phyloP scores from a whole-genome alignment of 2,888 invertebrate genomes.

The Homarus gammarus region DNA sequence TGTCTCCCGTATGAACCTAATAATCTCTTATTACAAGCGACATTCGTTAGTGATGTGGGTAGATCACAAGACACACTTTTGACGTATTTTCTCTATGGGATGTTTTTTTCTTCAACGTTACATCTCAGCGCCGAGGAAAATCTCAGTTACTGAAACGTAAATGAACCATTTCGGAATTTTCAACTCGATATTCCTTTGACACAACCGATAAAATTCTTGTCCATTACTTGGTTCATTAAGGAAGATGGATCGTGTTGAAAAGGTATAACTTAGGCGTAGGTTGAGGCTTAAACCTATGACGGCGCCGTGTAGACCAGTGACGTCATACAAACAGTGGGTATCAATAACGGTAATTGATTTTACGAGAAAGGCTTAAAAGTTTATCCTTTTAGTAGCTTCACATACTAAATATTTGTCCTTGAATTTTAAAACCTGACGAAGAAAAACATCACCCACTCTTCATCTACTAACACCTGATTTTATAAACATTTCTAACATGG shows the following conservation, averaged over 20 bases:
- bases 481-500: no score
- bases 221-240: slow-evolving; percentile 38
- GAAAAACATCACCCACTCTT: no score
- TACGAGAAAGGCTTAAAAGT: no score
- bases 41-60: neutral
- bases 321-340: no score
- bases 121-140: neutral
- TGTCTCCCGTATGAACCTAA: slow-evolving; percentile 11
- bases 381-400: no score
- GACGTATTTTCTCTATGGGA: neutral
- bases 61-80: neutral
- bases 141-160: neutral
- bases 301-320: no score
- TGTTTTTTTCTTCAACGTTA: neutral
- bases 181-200: slow-evolving; percentile 37
- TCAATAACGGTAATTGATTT: no score
- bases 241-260: slow-evolving; percentile 13
- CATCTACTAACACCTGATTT: no score
- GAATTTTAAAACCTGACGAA: no score
- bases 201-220: slow-evolving; percentile 6
- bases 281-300: no score
- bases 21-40: slow-evolving; percentile 13
- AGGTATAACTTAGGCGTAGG: neutral
- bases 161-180: neutral
- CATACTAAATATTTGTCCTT: no score